Evolutionary conservation across 1,140 invertebrate species (phyloP), one percentile per base, ranked within the genome.

Genomic region (Monochamus saltuarius): DNA sequence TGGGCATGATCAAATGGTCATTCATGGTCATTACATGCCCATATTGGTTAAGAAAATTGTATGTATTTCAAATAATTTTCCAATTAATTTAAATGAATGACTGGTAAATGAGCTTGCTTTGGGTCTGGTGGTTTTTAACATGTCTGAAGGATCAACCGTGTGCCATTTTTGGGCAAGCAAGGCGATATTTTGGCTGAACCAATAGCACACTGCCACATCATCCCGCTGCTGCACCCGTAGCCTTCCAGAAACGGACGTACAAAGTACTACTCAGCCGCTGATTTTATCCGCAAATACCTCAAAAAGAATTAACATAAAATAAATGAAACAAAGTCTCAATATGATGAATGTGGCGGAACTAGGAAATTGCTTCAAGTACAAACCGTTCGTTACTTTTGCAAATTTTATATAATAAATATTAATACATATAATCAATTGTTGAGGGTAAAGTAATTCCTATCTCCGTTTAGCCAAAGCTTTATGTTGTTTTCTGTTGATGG

Each of bases 361-460:
- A 75, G 70, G 68, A 72, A 76, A 76, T 72, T 74, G 71, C 71
- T 74, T 76, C 64, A 71, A 75, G 75, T 74, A 76, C 72, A 76
- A 76, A 75, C 72, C 62, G 69, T 73, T 73, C 68, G 70, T 74
- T 75, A 75, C 70, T 75, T 75, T 74, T 74, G 72, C 73, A 75
- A 75, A 75, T 76, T 75, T 74, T 75, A 75, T 74, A 73, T 67
- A 72, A 70, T 64, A 63, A 70, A 66, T 67, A 71, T 66, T 61
- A 64, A 64, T 47, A 71, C 60, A 69, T 70, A 69, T 70, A 73
- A 74, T 65, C 68, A 68, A 75, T 75, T 71, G 74, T 74, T 75
- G 64, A 73, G 65, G 69, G 65, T 73, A 73, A 70, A 73, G 64
- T 71, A 73, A 73, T 75, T 69, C 73, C 67, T 72, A 72, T 71